These are phyloP conservation scores for Lateolabrax maculatus DNA, from an alignment of 2,797 vertebrate genomes.

Conservation along the genomic window DNA sequence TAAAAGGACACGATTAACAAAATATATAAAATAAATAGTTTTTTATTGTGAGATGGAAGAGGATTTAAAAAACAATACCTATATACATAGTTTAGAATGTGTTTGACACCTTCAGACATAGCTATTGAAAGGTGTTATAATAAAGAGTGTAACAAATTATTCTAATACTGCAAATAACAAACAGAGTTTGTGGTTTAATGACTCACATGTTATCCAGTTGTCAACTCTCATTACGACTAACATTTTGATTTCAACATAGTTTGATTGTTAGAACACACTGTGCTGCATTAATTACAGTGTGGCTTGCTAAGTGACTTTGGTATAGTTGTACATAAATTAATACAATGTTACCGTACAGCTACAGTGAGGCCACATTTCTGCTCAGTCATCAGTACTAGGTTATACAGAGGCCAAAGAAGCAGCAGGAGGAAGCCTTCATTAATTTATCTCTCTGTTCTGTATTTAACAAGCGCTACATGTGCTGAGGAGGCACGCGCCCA, in stretches of 20 bases:
- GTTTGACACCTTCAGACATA: too few relatives aligned
- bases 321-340: background rate
- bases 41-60: too few relatives aligned
- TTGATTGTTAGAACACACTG: background rate
- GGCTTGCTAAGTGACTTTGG: constrained; percentile 47
- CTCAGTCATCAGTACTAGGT: constrained; percentile 79
- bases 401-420: constrained; percentile 80
- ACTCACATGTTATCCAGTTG: too few relatives aligned
- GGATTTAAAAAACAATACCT: too few relatives aligned
- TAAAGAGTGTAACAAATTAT: too few relatives aligned
- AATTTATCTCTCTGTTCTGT: constrained; percentile 84
- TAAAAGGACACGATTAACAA: background rate
- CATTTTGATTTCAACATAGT: too few relatives aligned
- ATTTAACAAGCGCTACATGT: constrained; percentile 83
- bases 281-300: constrained; percentile 34
- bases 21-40: too few relatives aligned
- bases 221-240: too few relatives aligned
- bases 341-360: constrained; percentile 37
- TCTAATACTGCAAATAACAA: too few relatives aligned
- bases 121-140: too few relatives aligned
- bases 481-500: constrained; percentile 81
- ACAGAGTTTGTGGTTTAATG: too few relatives aligned
- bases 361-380: constrained; percentile 68
- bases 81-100: too few relatives aligned
- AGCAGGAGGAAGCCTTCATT: constrained; percentile 79